Conservation (phyloP, 2,113 vertebrate genomes). For the Antechinus stuartii region DNA sequence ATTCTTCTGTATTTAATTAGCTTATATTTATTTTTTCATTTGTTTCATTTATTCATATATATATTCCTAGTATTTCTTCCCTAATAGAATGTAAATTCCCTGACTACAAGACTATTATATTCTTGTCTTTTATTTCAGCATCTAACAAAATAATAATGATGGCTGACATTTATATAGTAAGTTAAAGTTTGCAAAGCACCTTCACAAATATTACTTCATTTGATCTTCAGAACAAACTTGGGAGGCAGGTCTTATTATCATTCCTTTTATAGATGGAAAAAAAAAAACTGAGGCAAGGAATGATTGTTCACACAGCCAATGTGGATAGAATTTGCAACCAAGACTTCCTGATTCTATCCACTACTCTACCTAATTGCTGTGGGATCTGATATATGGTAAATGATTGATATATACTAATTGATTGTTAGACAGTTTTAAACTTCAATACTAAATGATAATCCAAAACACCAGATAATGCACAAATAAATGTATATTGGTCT, state of each 20-base stretch:
- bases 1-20: not conserved
- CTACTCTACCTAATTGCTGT: not conserved
- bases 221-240: not conserved
- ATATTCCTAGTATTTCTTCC: not conserved
- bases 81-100: not conserved
- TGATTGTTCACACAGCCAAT: not conserved
- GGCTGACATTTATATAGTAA: not conserved
- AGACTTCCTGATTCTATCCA: not conserved
- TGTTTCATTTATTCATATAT: not conserved
- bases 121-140: not conserved
- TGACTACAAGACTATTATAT: not conserved
- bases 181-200: not conserved
- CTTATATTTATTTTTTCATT: not conserved
- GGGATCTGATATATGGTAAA: not conserved
- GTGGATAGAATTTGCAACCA: not conserved
- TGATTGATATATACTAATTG: not conserved
- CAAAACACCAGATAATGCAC: not conserved
- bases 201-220: not conserved
- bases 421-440: not conserved
- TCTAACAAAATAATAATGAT: not conserved
- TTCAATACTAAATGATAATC: conserved; percentile 35
- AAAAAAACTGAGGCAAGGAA: not conserved
- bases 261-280: not conserved
- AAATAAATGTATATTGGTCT: conserved; percentile 33
- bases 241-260: not conserved